A percentile compares a stretch with the other conserved stretches of the same genome.
phyloP scores from a whole-genome alignment of 23 tunicate species.

The Halocynthia aurantium region DNA sequence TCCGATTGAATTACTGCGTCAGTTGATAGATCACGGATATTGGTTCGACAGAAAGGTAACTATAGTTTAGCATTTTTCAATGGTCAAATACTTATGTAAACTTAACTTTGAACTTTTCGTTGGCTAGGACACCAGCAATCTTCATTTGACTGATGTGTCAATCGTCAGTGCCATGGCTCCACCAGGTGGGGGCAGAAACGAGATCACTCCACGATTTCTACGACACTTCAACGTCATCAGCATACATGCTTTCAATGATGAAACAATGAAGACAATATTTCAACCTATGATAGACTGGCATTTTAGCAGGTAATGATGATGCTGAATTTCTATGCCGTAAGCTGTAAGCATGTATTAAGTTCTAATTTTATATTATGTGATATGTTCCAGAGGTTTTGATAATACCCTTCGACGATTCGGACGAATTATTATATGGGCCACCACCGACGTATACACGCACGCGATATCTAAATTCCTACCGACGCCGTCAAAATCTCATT shows the following conservation, averaged over 20 bases:
- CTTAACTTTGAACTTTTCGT: neutral
- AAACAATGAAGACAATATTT: conserved; percentile 83
- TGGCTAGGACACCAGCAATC: conserved; percentile 59
- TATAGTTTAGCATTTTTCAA: neutral
- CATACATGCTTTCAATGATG: conserved; percentile 81
- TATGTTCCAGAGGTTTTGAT: conserved; percentile 69
- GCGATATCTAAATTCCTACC: conserved; percentile 79
- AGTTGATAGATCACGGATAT: conserved; percentile 84
- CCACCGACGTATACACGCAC: conserved; percentile 82
- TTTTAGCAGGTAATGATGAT: conserved; percentile 45
- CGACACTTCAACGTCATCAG: conserved; percentile 84
- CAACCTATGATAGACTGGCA: conserved; percentile 90
- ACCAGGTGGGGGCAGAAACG: conserved; percentile 93
- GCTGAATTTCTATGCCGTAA: too few relatives aligned
- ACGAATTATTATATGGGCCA: conserved; percentile 84
- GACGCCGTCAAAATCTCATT: conserved; percentile 86
- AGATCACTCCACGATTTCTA: conserved; percentile 69
- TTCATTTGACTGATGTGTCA: conserved; percentile 53
- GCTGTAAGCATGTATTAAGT: neutral
- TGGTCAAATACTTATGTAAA: neutral
- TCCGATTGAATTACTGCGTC: conserved; percentile 73
- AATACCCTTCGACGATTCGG: conserved; percentile 83
- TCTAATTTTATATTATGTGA: neutral
- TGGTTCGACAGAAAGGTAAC: conserved; percentile 83
- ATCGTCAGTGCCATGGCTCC: conserved; percentile 90